These are phyloP conservation scores for Anabas testudineus DNA, from an alignment of 2,797 vertebrate species.

Conservation along the genomic window DNA sequence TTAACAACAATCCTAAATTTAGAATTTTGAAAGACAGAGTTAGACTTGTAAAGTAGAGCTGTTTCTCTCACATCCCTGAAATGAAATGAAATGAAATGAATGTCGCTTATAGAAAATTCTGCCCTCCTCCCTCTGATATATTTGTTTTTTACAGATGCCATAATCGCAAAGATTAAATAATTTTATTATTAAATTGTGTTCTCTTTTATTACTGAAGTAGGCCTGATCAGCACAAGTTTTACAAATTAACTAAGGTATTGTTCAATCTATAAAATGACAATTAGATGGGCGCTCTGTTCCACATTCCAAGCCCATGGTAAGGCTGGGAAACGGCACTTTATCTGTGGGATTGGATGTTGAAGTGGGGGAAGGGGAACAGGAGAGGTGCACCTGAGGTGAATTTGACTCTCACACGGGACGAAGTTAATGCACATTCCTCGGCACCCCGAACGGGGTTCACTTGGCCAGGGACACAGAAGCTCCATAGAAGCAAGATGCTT, in stretches of 20 bases:
- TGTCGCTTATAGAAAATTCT: constrained; percentile 39
- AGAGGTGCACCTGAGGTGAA: constrained; percentile 83
- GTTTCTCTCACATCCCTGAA: neutral
- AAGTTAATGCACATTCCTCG: constrained; percentile 87
- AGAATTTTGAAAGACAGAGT: constrained; percentile 92
- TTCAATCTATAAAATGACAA: constrained; percentile 71
- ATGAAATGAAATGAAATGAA: constrained; percentile 11
- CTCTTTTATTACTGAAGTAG: neutral
- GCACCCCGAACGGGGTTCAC: constrained; percentile 80
- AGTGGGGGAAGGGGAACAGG: constrained; percentile 71
- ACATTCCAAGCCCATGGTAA: constrained; percentile 71
- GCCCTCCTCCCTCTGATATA: neutral
- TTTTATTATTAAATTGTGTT: constrained; percentile 46
- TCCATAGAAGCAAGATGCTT: constrained; percentile 82
- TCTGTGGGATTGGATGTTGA: constrained; percentile 83
- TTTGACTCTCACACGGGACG: constrained; percentile 84
- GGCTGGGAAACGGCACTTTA: constrained; percentile 79
- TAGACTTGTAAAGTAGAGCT: constrained; percentile 86
- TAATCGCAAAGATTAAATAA: constrained; percentile 66
- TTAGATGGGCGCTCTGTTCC: constrained; percentile 51
- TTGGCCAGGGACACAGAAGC: constrained; percentile 86
- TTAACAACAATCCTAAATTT: constrained; percentile 91
- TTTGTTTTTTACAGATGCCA: constrained; percentile 46
- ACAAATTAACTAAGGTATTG: constrained; percentile 24
- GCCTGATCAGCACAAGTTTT: constrained; percentile 10